A percentile compares a stretch with the other conserved stretches of the same genome.
Evolutionary conservation across 2,888 invertebrate species (phyloP).

Genomic region (Gerris lacustris): DNA sequence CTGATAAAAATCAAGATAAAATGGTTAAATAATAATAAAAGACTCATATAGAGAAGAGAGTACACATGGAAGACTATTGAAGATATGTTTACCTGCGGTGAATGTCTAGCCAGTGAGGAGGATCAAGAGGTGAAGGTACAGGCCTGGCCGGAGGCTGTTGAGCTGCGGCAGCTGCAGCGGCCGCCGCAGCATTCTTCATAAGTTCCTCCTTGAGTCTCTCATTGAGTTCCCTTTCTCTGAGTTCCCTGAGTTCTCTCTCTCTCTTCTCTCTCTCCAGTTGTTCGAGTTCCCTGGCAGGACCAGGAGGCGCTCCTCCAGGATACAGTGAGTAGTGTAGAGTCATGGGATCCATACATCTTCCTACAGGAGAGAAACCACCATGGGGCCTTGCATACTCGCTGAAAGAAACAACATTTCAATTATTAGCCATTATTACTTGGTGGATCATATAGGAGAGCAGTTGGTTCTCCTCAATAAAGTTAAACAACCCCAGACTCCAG

Average conservation of each 20-base stretch:
- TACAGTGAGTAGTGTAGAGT: conserved; percentile 48
- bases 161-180: conserved; percentile 41
- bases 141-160: conserved; percentile 42
- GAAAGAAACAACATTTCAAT: conserved; percentile 17
- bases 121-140: conserved; percentile 35
- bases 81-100: conserved; percentile 53
- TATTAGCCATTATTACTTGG: conserved; percentile 1
- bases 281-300: conserved; percentile 38
- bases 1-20: too few species aligned
- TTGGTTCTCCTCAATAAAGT: too few species aligned
- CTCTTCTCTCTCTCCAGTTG: conserved; percentile 63
- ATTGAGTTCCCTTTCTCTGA: conserved; percentile 65
- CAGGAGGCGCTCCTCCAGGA: neutral
- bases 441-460: too few species aligned
- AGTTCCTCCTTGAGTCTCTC: conserved; percentile 81
- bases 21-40: too few species aligned
- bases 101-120: conserved; percentile 67
- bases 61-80: too few species aligned
- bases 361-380: conserved; percentile 64
- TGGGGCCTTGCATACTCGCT: conserved; percentile 87
- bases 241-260: conserved; percentile 50
- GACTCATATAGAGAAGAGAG: too few species aligned
- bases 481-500: too few species aligned
- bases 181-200: conserved; percentile 53
- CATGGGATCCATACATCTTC: conserved; percentile 70